phyloP scores from a whole-genome alignment of 2,113 vertebrate genomes.

The Centropus unirufus region DNA sequence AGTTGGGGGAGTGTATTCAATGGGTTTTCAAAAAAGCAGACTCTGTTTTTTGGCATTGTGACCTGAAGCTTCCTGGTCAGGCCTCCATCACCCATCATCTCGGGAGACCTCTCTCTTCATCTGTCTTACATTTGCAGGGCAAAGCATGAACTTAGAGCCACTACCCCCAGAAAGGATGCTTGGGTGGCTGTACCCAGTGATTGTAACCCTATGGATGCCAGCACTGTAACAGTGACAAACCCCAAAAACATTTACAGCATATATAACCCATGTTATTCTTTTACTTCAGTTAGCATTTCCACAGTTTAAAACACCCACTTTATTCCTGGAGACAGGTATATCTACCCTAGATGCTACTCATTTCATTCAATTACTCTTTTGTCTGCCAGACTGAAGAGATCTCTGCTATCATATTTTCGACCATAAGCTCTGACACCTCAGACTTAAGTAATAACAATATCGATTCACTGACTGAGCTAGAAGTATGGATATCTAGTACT shows the following conservation, averaged over 20 bases:
- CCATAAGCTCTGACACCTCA: background rate
- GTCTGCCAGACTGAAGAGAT: constrained; percentile 8
- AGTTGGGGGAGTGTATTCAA: background rate
- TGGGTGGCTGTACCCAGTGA: background rate
- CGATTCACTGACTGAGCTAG: background rate
- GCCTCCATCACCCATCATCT: background rate
- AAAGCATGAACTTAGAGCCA: background rate
- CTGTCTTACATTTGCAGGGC: background rate
- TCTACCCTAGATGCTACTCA: background rate
- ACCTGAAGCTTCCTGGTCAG: background rate
- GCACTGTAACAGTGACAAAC: background rate
- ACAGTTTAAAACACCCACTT: background rate
- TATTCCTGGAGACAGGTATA: background rate
- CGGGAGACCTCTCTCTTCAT: background rate
- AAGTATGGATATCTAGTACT: constrained; percentile 60
- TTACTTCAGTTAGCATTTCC: background rate
- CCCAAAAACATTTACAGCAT: background rate
- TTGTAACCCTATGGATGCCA: background rate
- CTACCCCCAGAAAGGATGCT: background rate
- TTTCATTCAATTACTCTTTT: background rate
- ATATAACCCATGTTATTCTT: background rate
- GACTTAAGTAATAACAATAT: constrained; percentile 18
- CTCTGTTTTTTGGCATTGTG: background rate
- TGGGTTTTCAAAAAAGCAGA: background rate
- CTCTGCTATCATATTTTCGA: background rate